These are phyloP conservation scores for Prolemur simus DNA, from an alignment of 2,113 vertebrate genomes.

Conservation along the genomic window DNA sequence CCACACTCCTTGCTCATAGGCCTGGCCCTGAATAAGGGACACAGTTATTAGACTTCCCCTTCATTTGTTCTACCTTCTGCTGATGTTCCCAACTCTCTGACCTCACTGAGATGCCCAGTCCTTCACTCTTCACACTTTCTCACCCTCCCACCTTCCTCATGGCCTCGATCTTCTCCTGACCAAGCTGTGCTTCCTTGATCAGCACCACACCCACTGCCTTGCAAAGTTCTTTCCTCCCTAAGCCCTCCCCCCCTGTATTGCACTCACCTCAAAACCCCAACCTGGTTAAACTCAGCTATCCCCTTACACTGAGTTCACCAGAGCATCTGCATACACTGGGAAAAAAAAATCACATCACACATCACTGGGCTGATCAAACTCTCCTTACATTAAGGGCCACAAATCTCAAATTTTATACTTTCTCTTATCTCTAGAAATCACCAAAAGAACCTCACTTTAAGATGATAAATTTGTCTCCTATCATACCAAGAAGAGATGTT, in stretches of 20 bases:
- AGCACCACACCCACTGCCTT: background rate
- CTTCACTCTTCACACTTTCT: rapidly evolving
- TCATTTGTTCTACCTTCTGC: background rate
- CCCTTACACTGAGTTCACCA: background rate
- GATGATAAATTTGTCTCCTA: background rate
- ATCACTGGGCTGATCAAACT: background rate
- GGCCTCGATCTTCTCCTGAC: background rate
- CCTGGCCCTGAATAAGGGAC: background rate
- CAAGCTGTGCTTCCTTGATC: background rate
- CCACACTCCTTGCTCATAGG: background rate
- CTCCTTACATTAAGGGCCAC: background rate
- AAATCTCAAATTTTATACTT: background rate
- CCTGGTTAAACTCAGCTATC: background rate
- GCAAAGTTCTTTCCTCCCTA: background rate
- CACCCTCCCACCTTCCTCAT: background rate
- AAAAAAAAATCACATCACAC: background rate
- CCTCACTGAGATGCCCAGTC: background rate
- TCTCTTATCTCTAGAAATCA: background rate
- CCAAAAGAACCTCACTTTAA: background rate
- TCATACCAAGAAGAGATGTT: background rate
- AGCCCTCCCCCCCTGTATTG: background rate
- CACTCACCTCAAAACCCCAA: background rate
- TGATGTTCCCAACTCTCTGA: background rate
- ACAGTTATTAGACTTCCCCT: background rate
- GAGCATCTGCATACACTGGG: background rate